Evolutionary conservation across 2,797 vertebrate species (phyloP), one percentile per base, ranked within the genome.

Genomic region (Pterois miles): DNA sequence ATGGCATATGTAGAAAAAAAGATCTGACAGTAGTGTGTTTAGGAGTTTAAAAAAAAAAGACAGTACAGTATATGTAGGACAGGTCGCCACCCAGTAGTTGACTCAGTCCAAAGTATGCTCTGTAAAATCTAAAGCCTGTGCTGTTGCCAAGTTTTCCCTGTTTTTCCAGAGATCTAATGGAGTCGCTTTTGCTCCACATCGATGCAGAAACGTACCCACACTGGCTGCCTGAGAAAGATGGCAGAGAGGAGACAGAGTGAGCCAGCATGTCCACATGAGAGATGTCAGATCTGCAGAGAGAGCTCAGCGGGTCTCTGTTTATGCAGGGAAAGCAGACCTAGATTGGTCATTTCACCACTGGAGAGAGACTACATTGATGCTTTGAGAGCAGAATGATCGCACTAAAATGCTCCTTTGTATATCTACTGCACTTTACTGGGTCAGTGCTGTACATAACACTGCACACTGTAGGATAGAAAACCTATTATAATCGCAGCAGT

Each of bases 21-120:
- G 11, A 22, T 14, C 10, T 43, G 43, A 62, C 46, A 29, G 31
- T 2, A 29, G 7, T 23, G 4, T n/a, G 14, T 58, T 13, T 16
- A 7, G 36, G 13, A 3, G 27, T 33, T 8, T n/a, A n/a, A n/a
- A n/a, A n/a, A n/a, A 31, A 8, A 22, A 46, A 33, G 7, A 27
- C 16, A 40, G 5, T 27, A 8, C 68, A 20, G 14, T 43, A 43
- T 18, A 43, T 43, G 40, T 43, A 43, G 40, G 40, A 43, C 40
- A 63, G 57, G 63, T 71, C 18, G 8, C 50, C 59, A 31, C 12
- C 25, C 18, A 14, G 53, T 29, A n/a, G 23, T 43, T 43, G 16
- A 57, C 52, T 72, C 22, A 29, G 71, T 74, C 43, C 64, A 77
- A 81, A 76, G 78, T 27, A 16, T 12, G 29, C 25, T 76, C 7